phyloP scores from a whole-genome alignment of 2,888 invertebrate genomes.

The Tinea semifulvella region DNA sequence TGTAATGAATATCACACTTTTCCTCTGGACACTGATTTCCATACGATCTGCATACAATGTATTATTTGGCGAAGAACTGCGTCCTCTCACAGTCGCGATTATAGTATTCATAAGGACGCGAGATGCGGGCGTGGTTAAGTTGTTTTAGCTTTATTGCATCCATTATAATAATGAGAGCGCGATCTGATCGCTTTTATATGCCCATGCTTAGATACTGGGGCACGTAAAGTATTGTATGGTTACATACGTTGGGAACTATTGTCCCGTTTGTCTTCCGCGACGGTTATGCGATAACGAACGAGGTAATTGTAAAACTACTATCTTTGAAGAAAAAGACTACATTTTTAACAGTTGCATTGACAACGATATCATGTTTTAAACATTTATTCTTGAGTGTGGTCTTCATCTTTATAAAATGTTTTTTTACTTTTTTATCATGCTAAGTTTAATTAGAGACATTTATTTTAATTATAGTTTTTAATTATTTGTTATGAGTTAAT shows the following conservation, averaged over 20 bases:
- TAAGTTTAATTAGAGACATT: no score
- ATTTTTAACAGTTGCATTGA: no score
- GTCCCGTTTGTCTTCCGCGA: conserved; percentile 20
- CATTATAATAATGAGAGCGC: conserved; percentile 24
- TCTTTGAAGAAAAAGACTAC: no score
- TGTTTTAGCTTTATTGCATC: conserved; percentile 17
- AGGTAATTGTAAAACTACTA: conserved; percentile 14
- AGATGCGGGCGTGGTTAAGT: conserved; percentile 19
- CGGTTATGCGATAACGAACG: conserved; percentile 15
- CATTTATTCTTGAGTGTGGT: no score
- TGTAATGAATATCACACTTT: no score
- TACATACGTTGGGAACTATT: conserved; percentile 20
- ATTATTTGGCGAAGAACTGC: not conserved
- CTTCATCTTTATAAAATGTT: no score
- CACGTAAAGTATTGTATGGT: conserved; percentile 18
- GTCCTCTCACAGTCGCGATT: not conserved
- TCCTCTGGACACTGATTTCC: no score
- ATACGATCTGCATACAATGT: not conserved
- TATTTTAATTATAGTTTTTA: no score
- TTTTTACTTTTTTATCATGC: no score
- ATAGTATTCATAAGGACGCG: not conserved
- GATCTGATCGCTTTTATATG: conserved; percentile 15
- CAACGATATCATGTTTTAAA: no score
- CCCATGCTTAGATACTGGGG: conserved; percentile 17
- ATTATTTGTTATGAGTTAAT: no score